These are phyloP conservation scores for Euschistus heros DNA, from an alignment of 1,140 invertebrate species.

Conservation along the genomic window DNA sequence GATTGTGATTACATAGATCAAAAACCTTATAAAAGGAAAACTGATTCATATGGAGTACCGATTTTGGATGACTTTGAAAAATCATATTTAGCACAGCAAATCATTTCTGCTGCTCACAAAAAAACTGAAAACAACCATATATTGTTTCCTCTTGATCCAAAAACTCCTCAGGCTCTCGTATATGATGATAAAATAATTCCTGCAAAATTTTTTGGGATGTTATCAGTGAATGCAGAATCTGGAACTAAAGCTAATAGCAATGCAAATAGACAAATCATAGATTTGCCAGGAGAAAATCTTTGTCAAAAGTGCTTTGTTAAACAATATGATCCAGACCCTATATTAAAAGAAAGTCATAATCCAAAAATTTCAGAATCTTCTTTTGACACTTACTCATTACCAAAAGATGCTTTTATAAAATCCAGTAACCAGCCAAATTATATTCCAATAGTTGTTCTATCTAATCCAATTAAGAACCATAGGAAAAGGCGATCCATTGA, in stretches of 20 bases:
- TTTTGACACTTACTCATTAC: background rate
- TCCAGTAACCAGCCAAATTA: background rate
- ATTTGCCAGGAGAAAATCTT: background rate
- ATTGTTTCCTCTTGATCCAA: constrained; percentile 6
- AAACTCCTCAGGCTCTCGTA: constrained; percentile 13
- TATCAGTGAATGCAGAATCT: background rate
- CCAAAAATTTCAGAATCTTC: background rate
- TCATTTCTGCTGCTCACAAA: background rate
- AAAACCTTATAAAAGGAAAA: background rate
- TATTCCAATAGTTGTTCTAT: background rate
- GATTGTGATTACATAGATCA: background rate
- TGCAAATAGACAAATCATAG: background rate
- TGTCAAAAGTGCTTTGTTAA: background rate
- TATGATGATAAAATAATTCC: constrained; percentile 15
- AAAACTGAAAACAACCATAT: background rate
- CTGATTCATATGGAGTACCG: background rate
- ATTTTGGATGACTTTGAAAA: background rate
- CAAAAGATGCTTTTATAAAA: background rate
- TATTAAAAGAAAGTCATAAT: background rate
- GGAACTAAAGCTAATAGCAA: background rate
- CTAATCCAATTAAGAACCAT: background rate
- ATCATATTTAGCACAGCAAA: background rate
- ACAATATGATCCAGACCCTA: background rate
- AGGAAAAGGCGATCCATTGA: background rate
- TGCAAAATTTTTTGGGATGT: constrained; percentile 5